Conservation (phyloP, 2,888 invertebrate species). For the Gryllus longicercus region DNA sequence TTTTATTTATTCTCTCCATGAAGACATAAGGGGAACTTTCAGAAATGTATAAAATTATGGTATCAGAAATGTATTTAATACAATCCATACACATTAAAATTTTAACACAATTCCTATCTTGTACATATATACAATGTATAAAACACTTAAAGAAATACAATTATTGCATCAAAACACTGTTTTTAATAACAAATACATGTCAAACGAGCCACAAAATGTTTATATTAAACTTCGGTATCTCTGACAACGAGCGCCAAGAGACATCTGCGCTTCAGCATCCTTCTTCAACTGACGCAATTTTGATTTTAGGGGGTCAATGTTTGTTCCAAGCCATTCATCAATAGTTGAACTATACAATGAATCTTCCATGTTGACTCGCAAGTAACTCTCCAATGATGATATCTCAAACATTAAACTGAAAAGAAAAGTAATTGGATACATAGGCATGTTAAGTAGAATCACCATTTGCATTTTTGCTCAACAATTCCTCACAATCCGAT, state of each 20-base stretch:
- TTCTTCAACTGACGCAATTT: constrained; percentile 52
- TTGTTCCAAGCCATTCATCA: constrained; percentile 60
- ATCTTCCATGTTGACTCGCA: constrained; percentile 53
- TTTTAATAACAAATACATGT: neutral
- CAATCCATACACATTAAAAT: neutral
- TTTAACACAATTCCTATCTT: neutral
- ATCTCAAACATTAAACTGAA: constrained; percentile 54
- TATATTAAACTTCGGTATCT: neutral
- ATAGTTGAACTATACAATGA: constrained; percentile 57
- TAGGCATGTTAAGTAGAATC: too few species aligned
- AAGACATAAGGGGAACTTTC: too few species aligned
- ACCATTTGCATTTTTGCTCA: too few species aligned
- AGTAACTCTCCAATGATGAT: constrained; percentile 52
- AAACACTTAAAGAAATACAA: constrained; percentile 22
- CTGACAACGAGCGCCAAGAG: constrained; percentile 47
- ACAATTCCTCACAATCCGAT: too few species aligned
- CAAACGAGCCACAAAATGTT: neutral
- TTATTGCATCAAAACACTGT: neutral
- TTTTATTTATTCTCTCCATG: too few species aligned
- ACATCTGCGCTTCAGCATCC: constrained; percentile 53
- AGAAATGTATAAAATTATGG: too few species aligned
- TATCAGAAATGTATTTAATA: too few species aligned
- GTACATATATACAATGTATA: constrained; percentile 22
- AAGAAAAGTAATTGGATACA: constrained; percentile 24
- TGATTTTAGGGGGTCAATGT: constrained; percentile 53